Conservation (phyloP, 2,888 invertebrate genomes). For the Cantharis lateralis region DNA sequence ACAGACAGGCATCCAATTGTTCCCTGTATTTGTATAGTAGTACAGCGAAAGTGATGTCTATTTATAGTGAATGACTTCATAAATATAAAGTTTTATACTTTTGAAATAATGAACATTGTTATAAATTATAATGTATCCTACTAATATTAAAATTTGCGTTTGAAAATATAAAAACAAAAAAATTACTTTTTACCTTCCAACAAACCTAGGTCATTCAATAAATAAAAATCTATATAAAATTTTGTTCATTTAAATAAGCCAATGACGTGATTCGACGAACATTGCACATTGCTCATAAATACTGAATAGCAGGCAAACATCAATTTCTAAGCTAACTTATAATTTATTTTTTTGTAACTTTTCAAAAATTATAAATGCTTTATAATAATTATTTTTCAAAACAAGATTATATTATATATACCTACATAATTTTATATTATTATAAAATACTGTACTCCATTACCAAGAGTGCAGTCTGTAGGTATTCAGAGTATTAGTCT, state of each 20-base stretch:
- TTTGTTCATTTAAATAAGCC: background rate
- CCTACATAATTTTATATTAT: too few species aligned
- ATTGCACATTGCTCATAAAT: background rate
- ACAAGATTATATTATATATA: too few species aligned
- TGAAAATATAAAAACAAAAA: background rate
- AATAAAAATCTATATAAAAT: background rate
- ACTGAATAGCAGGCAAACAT: background rate
- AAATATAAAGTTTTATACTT: background rate
- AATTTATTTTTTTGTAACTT: too few species aligned
- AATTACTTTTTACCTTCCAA: background rate
- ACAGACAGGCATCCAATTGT: conserved; percentile 5
- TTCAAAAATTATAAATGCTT: too few species aligned
- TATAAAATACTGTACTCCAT: too few species aligned
- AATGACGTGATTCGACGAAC: background rate
- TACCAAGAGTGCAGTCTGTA: too few species aligned
- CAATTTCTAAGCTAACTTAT: too few species aligned
- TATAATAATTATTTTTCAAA: too few species aligned
- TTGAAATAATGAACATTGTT: background rate
- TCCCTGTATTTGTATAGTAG: conserved; percentile 33
- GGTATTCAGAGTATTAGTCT: too few species aligned
- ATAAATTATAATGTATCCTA: background rate
- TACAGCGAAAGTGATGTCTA: background rate
- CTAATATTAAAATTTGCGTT: background rate
- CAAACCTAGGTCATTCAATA: background rate
- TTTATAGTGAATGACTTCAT: background rate